A percentile compares a stretch with the other conserved stretches of the same genome.
Evolutionary conservation across 2,797 vertebrate species (phyloP).

Genomic region (Furcifer pardalis): DNA sequence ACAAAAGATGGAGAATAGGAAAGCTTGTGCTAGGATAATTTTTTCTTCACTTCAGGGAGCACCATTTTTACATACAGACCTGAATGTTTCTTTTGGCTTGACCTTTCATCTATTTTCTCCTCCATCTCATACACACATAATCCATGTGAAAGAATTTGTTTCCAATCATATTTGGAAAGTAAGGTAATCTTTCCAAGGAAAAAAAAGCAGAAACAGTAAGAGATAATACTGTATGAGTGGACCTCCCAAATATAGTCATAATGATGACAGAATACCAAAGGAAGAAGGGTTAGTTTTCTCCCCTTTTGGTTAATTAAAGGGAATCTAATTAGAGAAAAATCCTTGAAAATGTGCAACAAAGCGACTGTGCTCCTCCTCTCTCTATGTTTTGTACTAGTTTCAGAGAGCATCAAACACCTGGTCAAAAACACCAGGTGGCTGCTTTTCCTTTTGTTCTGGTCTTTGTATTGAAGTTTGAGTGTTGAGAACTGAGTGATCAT

Average conservation of each 20-base stretch:
- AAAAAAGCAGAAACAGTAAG: constrained; percentile 13
- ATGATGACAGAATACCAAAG: background rate
- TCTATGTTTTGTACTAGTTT: constrained; percentile 32
- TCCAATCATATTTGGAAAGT: background rate
- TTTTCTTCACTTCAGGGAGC: no score
- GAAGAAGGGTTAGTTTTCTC: constrained; percentile 12
- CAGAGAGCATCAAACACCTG: constrained; percentile 52
- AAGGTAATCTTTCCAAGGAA: background rate
- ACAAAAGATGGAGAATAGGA: no score
- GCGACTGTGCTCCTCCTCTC: background rate
- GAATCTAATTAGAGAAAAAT: constrained; percentile 16
- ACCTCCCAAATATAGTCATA: background rate
- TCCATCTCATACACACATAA: background rate
- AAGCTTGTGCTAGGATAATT: no score
- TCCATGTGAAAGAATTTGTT: constrained; percentile 1
- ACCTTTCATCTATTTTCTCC: background rate
- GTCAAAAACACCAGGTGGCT: constrained; percentile 68
- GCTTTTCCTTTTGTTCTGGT: constrained; percentile 64
- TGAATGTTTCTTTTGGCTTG: no score
- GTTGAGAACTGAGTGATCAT: constrained; percentile 68
- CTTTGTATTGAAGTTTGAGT: constrained; percentile 56
- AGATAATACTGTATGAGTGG: constrained; percentile 18
- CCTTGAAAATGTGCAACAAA: constrained; percentile 15
- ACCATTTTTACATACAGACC: no score
- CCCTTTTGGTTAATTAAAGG: constrained; percentile 28